Base-by-base conservation (phyloP, 2,797 vertebrate species). In the Calcarius lapponicus region DNA sequence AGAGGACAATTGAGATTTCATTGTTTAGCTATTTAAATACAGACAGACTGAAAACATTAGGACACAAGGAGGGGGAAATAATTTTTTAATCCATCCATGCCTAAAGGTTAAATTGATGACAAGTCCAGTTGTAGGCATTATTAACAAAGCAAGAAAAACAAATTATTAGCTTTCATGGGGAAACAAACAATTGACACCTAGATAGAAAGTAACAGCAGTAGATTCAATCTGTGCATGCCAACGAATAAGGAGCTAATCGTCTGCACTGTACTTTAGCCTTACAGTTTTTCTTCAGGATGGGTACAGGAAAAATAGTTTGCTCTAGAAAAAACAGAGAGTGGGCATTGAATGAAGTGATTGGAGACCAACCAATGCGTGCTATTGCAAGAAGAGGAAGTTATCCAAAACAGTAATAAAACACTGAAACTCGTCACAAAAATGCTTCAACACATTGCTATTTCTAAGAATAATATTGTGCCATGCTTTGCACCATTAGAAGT, bases 21-120 rank as follows among this genome's bases (percentile, higher is more conserved):
- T 88, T 93, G 73, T 66, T 88, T 62, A 92, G 70, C 40, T 91
- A 53, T 78, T 85, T 89, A 85, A 88, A 85, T 75, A 38, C 36
- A 84, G 61, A 50, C 58, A 81, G 51, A 34, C 43, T 85, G 71
- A 73, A 95, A 94, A 85, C 34, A 78, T 57, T 53, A 67, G 38
- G 17, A 71, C 29, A 89, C 16, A 80, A 85, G 53, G 60, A 32
- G 3, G 11, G 15, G 16, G 21, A 85, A 92, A 74, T 78, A 74
- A 56, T 51, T 88, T 57, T 11, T 90, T 17, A 84, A 86, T 79
- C 40, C 9, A 14, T 93, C 62, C 56, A 66, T 38, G 26, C 58
- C n/a, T 3, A 7, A 90, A 94, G 56, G 51, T 90, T 76, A 86
- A 91, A 85, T 2, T 54, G 36, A 24, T 86, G 92, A 53, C 18